Percentiles rank a stretch among this genome's conserved stretches.
Evolutionary conservation across 1,140 invertebrate species (phyloP).

Genomic region (Psix sp.): DNA sequence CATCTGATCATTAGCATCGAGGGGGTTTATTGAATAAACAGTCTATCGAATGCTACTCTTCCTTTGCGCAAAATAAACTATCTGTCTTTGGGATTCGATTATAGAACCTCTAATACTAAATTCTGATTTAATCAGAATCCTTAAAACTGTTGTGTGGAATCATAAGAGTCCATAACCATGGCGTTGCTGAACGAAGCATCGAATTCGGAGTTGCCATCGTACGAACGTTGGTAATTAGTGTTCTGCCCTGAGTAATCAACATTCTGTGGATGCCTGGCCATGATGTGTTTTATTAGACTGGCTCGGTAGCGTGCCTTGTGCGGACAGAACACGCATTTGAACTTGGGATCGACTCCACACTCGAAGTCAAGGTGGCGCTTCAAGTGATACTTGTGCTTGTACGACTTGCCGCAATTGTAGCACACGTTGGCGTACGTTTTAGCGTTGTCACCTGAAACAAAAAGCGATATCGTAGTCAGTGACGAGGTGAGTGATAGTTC

Average conservation of each 20-base stretch:
- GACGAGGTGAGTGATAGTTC: slow-evolving; percentile 1
- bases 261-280: slow-evolving; percentile 66
- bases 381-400: slow-evolving; percentile 77
- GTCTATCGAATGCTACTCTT: too few species aligned
- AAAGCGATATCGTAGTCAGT: slow-evolving; percentile 41
- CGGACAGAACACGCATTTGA: slow-evolving; percentile 77
- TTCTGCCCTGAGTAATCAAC: slow-evolving; percentile 60
- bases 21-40: too few species aligned
- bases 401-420: slow-evolving; percentile 76
- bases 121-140: too few species aligned
- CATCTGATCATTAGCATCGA: too few species aligned
- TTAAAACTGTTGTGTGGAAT: too few species aligned
- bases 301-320: slow-evolving; percentile 79
- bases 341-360: slow-evolving; percentile 79
- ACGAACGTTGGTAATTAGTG: slow-evolving; percentile 30
- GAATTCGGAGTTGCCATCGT: slow-evolving; percentile 15
- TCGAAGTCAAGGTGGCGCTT: slow-evolving; percentile 79
- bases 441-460: slow-evolving; percentile 57
- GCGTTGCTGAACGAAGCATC: slow-evolving; percentile 11
- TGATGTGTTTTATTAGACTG: slow-evolving; percentile 72
- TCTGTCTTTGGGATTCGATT: too few species aligned
- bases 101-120: too few species aligned
- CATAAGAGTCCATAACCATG: slow-evolving; percentile 15
- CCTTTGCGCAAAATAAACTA: too few species aligned
- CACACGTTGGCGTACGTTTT: slow-evolving; percentile 69